Base-by-base conservation (phyloP, 30 jellyfish, hydroid and myxozoan species). In the Cassiopea xamachana region DNA sequence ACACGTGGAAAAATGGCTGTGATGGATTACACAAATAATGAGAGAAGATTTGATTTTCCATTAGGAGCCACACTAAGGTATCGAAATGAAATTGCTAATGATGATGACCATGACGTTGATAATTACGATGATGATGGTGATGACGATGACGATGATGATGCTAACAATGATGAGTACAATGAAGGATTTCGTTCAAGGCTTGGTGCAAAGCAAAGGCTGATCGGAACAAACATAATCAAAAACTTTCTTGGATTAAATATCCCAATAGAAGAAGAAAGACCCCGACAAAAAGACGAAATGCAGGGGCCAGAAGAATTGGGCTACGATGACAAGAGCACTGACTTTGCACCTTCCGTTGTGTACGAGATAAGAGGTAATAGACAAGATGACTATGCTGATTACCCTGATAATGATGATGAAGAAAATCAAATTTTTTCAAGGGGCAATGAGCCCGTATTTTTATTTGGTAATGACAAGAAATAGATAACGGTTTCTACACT, bases 1-100 rank as follows among this genome's bases (percentile, higher is more conserved):
- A 87, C 94, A 16, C 89, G 75, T 49, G 94, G 94, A 5, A 48
- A 87, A 18, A 78, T 87, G 85, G 94, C 94, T 64, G 89, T 87
- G 7, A 47, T 87, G 89, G 94, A 87, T 77, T 87, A 87, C 71
- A 8, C 82, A 15, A 17, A 67, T 7, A 76, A 48, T 15, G 73
- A 43, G 60, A 51, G 82, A 43, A 64, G 70, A 64, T 50, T 48
- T 17, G 48, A 50, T 45, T 6, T 75, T 45, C 55, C 79, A 18
- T 49, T 71, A 17, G 69, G 14, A 17, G 6, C 81, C 43, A 12
- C 48, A 51, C 17, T 76, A 49, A 39, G 83, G 13, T 67, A 1
- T 16, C 17, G 90, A 27, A 82, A 78, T 78, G 74, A 59, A 19
- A 19, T 78, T 27, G 69, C 71, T 16, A 78, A 72, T 72, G 94